Evolutionary conservation across 2,797 vertebrate genomes (phyloP).

Genomic region (Natrix natrix): DNA sequence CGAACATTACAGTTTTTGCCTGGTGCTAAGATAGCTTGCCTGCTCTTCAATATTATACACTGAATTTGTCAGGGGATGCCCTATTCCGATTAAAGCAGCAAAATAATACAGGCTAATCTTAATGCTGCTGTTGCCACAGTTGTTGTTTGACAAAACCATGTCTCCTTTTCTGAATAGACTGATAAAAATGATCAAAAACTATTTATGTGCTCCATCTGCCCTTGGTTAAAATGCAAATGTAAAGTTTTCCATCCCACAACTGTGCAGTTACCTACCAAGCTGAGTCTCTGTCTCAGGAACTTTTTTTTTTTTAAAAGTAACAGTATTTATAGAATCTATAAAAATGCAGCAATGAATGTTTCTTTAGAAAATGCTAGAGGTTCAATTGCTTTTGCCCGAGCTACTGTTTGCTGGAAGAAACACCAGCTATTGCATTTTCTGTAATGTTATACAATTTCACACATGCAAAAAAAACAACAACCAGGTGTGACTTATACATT

Average conservation of each 20-base stretch:
- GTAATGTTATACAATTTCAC: background rate
- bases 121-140: background rate
- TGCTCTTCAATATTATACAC: background rate
- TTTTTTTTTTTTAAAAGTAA: background rate
- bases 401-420: background rate
- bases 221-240: background rate
- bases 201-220: background rate
- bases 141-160: constrained; percentile 48
- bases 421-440: background rate
- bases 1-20: constrained; percentile 52
- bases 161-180: background rate
- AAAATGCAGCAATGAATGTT: background rate
- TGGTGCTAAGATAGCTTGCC: background rate
- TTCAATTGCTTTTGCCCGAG: background rate
- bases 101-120: constrained; percentile 43
- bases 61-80: background rate
- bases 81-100: background rate
- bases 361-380: background rate
- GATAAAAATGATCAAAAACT: background rate
- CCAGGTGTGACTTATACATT: background rate
- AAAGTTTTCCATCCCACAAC: background rate
- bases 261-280: background rate
- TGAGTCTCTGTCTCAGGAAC: background rate
- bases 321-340: background rate
- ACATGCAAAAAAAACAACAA: background rate